A percentile compares a stretch with the other conserved stretches of the same genome.
These are phyloP conservation scores for Pandemis cinnamomeana DNA, from an alignment of 2,888 invertebrate genomes.

Conservation along the genomic window DNA sequence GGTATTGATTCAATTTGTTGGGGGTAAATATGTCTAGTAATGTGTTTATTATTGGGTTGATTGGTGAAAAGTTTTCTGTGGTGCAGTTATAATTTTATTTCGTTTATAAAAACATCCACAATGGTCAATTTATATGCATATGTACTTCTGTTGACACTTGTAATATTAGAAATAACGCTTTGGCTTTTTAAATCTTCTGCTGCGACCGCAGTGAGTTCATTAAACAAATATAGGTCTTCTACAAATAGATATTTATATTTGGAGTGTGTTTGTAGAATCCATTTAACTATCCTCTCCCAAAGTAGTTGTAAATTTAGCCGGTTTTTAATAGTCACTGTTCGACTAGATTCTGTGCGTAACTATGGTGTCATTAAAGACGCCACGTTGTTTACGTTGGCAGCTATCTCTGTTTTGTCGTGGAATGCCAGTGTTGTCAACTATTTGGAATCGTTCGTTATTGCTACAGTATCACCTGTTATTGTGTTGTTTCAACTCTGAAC, in stretches of 20 bases:
- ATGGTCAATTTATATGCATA: too few relatives aligned
- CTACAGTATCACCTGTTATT: slow-evolving; percentile 12
- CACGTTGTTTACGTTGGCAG: slow-evolving; percentile 38
- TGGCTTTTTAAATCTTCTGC: neutral
- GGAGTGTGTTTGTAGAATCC: neutral
- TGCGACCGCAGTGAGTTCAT: neutral
- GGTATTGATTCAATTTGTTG: slow-evolving; percentile 14
- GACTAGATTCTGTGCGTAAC: slow-evolving; percentile 18
- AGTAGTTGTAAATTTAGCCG: slow-evolving; percentile 8
- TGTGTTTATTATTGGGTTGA: slow-evolving; percentile 16
- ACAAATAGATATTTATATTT: neutral
- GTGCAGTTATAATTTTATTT: neutral
- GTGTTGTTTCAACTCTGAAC: neutral
- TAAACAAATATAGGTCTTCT: neutral
- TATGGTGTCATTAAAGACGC: slow-evolving; percentile 25
- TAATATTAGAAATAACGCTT: neutral
- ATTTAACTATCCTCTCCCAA: neutral
- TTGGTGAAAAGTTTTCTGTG: neutral
- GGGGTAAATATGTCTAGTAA: slow-evolving; percentile 5
- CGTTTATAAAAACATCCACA: too few relatives aligned
- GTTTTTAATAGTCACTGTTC: slow-evolving; percentile 19
- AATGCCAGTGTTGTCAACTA: slow-evolving; percentile 33
- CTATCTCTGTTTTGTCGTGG: slow-evolving; percentile 35
- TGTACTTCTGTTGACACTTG: neutral
- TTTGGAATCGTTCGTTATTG: slow-evolving; percentile 21